These are phyloP conservation scores for Diadumene lineata DNA, from an alignment of 92 coral and sea anemone genomes.

Conservation along the genomic window DNA sequence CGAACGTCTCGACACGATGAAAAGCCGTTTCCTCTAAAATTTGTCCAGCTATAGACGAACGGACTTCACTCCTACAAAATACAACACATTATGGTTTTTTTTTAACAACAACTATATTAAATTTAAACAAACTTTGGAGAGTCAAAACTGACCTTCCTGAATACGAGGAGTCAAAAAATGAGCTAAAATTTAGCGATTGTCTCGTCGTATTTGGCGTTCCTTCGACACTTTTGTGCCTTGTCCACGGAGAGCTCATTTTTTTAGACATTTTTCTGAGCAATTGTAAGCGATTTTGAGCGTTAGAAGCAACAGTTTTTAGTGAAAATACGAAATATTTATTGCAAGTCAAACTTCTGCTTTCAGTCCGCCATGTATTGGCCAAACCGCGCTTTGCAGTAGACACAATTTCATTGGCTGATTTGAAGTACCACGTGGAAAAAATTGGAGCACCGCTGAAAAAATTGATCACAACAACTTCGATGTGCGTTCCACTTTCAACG, in stretches of 20 bases:
- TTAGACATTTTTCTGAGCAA: not conserved
- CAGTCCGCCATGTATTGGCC: slow-evolving; percentile 54
- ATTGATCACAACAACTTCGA: not conserved
- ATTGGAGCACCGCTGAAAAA: not conserved
- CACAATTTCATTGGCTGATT: slow-evolving; percentile 47
- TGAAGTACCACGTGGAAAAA: not conserved
- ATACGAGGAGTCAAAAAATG: slow-evolving; percentile 55
- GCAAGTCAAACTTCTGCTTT: slow-evolving; percentile 6
- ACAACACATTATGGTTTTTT: slow-evolving; percentile 6
- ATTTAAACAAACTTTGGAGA: not conserved
- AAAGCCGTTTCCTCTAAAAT: slow-evolving; percentile 80
- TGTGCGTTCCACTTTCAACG: too few relatives aligned
- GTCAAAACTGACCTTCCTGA: slow-evolving; percentile 37
- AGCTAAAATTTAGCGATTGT: slow-evolving; percentile 64
- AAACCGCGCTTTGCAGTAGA: slow-evolving; percentile 53
- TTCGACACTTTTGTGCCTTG: slow-evolving; percentile 36
- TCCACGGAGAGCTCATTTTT: slow-evolving; percentile 77
- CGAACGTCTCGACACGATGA: slow-evolving; percentile 88
- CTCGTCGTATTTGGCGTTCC: slow-evolving; percentile 56
- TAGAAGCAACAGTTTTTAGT: not conserved
- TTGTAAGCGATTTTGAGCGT: not conserved
- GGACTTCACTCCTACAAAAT: slow-evolving; percentile 52
- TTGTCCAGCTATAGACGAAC: slow-evolving; percentile 59
- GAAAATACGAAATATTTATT: not conserved
- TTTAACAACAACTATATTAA: not conserved